These are phyloP conservation scores for Haemorhous mexicanus DNA, from an alignment of 2,113 vertebrate genomes.

Conservation along the genomic window DNA sequence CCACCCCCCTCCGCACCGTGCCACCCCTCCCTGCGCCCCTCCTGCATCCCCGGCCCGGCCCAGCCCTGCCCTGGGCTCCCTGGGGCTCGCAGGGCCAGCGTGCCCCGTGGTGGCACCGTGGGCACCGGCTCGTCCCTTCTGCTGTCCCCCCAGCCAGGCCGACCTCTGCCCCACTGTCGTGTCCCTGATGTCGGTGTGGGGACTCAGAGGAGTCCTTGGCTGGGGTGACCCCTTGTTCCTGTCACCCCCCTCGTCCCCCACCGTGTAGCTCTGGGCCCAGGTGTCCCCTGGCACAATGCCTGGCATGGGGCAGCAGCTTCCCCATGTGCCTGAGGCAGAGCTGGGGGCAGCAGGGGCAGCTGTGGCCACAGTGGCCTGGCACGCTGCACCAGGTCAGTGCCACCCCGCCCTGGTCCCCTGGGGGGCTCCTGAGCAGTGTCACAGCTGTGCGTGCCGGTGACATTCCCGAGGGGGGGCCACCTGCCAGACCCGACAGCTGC, in stretches of 20 bases:
- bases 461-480: neutral
- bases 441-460: neutral
- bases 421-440: neutral
- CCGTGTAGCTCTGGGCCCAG: accelerated
- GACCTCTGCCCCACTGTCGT: accelerated
- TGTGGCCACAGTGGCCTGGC: accelerated
- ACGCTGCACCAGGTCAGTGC: neutral
- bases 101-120: accelerated
- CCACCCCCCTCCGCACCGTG: accelerated
- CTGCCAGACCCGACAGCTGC: neutral
- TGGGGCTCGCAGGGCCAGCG: accelerated
- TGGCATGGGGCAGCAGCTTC: accelerated
- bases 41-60: neutral
- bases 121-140: neutral
- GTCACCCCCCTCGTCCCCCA: accelerated
- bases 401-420: accelerated
- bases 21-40: neutral
- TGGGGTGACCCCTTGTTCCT: neutral
- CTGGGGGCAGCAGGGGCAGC: neutral
- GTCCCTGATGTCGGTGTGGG: neutral
- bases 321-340: neutral
- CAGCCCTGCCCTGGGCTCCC: neutral
- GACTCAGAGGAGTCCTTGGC: neutral
- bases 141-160: neutral
- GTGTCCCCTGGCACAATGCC: neutral